A percentile compares a stretch with the other conserved stretches of the same genome.
Evolutionary conservation across 2,113 vertebrate genomes (phyloP).

Genomic region (Elaphurus davidianus): DNA sequence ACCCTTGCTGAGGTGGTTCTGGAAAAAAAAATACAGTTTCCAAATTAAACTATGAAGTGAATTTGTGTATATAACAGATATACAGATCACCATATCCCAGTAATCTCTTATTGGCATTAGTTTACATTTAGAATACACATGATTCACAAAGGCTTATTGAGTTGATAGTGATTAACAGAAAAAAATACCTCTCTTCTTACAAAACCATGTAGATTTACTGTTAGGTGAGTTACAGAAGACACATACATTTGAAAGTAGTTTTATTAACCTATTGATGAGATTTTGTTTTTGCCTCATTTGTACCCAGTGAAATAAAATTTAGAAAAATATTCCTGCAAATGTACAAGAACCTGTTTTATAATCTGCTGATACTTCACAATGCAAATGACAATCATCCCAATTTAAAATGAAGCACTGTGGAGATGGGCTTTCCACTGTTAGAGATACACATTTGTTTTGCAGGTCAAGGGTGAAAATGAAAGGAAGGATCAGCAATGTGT

Average conservation of each 20-base stretch:
- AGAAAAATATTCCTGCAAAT: conserved; percentile 34
- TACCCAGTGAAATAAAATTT: conserved; percentile 25
- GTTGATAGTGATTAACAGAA: background rate
- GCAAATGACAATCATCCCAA: background rate
- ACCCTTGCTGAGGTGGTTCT: background rate
- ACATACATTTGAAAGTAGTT: background rate
- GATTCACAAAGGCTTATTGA: background rate
- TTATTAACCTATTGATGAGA: background rate
- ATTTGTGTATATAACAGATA: background rate
- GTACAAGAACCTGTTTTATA: background rate
- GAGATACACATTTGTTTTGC: background rate
- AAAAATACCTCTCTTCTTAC: background rate
- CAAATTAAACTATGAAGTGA: background rate
- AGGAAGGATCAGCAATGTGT: background rate
- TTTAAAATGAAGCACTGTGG: background rate
- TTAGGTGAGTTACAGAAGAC: background rate
- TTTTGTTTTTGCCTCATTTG: background rate
- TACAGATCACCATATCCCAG: background rate
- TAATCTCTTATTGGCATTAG: background rate
- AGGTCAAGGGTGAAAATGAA: background rate
- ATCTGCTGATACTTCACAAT: background rate
- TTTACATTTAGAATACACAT: background rate
- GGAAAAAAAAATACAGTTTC: background rate
- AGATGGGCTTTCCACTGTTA: background rate
- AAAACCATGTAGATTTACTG: background rate